Conservation (phyloP, 2,113 vertebrate genomes). For the Benitochromis conjunctus region DNA sequence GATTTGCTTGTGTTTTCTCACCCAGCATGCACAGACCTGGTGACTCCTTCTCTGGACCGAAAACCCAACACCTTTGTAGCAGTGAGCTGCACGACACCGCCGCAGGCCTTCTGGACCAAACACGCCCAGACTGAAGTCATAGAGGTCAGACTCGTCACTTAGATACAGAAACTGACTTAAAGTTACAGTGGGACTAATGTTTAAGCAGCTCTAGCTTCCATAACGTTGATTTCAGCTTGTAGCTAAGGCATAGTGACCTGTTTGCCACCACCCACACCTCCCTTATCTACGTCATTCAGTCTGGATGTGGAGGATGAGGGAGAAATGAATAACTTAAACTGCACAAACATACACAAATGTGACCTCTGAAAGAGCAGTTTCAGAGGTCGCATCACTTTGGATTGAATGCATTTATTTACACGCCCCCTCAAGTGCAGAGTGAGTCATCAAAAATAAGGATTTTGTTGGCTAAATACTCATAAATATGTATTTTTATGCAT, state of each 20-base stretch:
- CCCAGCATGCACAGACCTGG: conserved; percentile 89
- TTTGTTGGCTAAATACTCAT: background rate
- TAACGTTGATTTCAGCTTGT: background rate
- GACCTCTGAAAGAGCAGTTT: background rate
- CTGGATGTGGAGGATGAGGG: background rate
- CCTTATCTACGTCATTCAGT: background rate
- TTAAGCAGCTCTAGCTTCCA: background rate
- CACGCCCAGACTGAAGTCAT: conserved; percentile 98
- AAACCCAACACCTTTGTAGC: conserved; percentile 98
- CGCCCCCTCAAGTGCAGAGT: background rate
- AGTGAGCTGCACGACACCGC: conserved; percentile 95
- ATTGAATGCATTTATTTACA: background rate
- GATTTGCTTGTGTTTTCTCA: background rate
- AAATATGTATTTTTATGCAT: background rate
- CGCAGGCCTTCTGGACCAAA: conserved; percentile 99
- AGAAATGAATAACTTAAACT: background rate
- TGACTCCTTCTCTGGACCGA: conserved; percentile 87
- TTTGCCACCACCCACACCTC: background rate
- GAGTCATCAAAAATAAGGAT: background rate
- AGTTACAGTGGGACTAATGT: background rate
- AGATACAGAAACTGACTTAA: background rate
- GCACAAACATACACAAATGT: background rate
- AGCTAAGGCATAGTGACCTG: background rate
- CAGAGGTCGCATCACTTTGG: background rate
- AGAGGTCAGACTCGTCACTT: conserved; percentile 79